Evolutionary conservation across 2,888 invertebrate genomes (phyloP), one percentile per base, ranked within the genome.

Genomic region (Rhamnusium bicolor): DNA sequence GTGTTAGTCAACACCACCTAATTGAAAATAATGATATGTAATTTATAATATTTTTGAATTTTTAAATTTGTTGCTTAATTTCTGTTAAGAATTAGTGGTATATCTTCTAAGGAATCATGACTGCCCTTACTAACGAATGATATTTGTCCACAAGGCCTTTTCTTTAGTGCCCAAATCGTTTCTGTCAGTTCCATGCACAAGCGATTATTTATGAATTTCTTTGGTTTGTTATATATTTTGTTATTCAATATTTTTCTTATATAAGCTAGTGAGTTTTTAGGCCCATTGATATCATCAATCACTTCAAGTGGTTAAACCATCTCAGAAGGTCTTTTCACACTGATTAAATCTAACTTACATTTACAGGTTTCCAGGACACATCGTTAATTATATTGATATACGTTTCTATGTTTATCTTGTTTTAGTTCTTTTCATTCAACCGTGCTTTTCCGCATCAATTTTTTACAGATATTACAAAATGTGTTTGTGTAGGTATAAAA

Each of bases 261-360:
- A n/a, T 14, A 54, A n/a, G 54, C 5, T n/a, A n/a, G n/a, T 10
- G 54, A 14, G 7, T 54, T 24, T 24, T 24, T 24, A 12, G 19
- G 18, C 54, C 54, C 7, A 24, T 24, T n/a, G 24, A 14, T 24
- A 10, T 24, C 54, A 54, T 58, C 58, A 58, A 58, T 58, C 58
- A 58, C 58, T 16, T 27, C 14, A 18, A 7, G 58, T 24, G 40
- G 32, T 18, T 19, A 58, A 32, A 32, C 58, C 16, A 29, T 7
- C 29, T 32, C 29, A 4, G 14, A 14, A 12, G 54, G 21, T n/a
- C 58, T 56, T 58, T 58, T 58, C 29, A 27, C 32, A 29, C 29
- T 58, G 58, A 58, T 58, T 58, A 58, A 58, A 58, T 58, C 58
- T 24, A 58, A 32, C 58, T 58, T 58, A 58, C 58, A 29, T 58